phyloP scores from a whole-genome alignment of 2,888 invertebrate genomes.

The Caenorhabditis sp. region DNA sequence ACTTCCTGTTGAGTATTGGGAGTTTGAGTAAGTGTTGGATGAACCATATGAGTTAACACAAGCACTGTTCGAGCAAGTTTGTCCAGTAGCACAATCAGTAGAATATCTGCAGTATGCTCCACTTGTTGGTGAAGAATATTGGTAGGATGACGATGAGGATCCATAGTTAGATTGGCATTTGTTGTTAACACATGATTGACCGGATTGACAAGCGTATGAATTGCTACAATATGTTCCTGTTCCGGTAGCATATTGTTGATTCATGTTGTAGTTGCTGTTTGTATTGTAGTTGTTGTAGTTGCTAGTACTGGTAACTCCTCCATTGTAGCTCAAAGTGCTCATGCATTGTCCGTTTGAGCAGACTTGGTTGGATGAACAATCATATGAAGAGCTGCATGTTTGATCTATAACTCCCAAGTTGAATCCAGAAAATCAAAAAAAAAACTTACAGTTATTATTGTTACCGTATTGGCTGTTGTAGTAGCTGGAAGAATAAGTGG shows the following conservation, averaged over 20 bases:
- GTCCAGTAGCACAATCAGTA: conserved; percentile 36
- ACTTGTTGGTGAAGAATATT: conserved; percentile 19
- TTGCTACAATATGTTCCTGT: conserved; percentile 35
- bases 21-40: conserved; percentile 33
- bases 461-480: conserved; percentile 19
- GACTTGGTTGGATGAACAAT: conserved; percentile 29
- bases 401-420: too few species aligned
- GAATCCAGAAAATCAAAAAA: neutral
- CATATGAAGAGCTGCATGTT: conserved; percentile 28
- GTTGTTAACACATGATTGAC: conserved; percentile 36
- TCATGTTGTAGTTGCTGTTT: conserved; percentile 34
- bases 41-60: conserved; percentile 38
- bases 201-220: conserved; percentile 26
- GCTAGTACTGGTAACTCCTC: conserved; percentile 25
- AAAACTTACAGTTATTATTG: neutral
- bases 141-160: neutral
- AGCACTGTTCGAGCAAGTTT: conserved; percentile 32
- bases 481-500: conserved; percentile 29
- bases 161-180: conserved; percentile 18
- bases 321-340: conserved; percentile 29
- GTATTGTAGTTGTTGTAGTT: conserved; percentile 27
- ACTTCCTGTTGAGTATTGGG: conserved; percentile 30
- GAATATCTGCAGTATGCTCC: conserved; percentile 37
- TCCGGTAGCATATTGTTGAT: conserved; percentile 29
- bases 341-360: conserved; percentile 39